Conservation (phyloP, 2,888 invertebrate genomes). For the Hirtodrosophila trivittata region DNA sequence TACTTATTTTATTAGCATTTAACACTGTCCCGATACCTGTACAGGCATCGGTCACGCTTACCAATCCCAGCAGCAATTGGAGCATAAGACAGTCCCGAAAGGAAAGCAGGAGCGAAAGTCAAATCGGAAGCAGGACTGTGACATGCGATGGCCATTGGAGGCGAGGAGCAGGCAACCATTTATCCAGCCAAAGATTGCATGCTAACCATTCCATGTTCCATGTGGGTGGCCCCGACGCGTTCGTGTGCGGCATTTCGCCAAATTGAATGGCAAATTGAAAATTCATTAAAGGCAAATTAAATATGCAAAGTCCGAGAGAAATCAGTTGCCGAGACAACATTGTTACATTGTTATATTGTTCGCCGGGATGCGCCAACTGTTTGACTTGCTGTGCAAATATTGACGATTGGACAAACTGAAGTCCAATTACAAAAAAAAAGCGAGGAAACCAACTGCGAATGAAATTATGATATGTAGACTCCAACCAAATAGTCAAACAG, state of each 20-base stretch:
- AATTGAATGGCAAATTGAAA: slow-evolving; percentile 77
- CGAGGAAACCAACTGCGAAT: slow-evolving; percentile 20
- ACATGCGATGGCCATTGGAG: slow-evolving; percentile 40
- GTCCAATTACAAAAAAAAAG: slow-evolving; percentile 15
- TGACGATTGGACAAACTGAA: slow-evolving; percentile 37
- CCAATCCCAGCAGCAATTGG: slow-evolving; percentile 7
- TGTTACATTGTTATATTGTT: slow-evolving; percentile 33
- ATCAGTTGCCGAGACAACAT: slow-evolving; percentile 37
- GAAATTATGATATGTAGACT: slow-evolving; percentile 61
- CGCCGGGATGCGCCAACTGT: slow-evolving; percentile 53
- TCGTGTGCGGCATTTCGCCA: slow-evolving; percentile 68
- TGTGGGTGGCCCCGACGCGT: slow-evolving; percentile 61
- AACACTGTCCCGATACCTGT: slow-evolving; percentile 65
- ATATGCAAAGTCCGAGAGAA: slow-evolving; percentile 64
- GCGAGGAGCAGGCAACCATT: background rate
- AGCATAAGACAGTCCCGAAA: slow-evolving; percentile 20
- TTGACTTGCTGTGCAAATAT: slow-evolving; percentile 72
- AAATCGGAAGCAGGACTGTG: slow-evolving; percentile 40
- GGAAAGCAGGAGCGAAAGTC: slow-evolving; percentile 65
- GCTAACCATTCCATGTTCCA: slow-evolving; percentile 16
- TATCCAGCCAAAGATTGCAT: slow-evolving; percentile 24
- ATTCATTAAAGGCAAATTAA: slow-evolving; percentile 82
- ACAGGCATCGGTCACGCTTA: too few relatives aligned
- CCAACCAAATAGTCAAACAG: slow-evolving; percentile 36
- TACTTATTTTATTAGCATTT: slow-evolving; percentile 80